Conservation (phyloP, 2,797 vertebrate genomes). For the Apogon hyalosoma region DNA sequence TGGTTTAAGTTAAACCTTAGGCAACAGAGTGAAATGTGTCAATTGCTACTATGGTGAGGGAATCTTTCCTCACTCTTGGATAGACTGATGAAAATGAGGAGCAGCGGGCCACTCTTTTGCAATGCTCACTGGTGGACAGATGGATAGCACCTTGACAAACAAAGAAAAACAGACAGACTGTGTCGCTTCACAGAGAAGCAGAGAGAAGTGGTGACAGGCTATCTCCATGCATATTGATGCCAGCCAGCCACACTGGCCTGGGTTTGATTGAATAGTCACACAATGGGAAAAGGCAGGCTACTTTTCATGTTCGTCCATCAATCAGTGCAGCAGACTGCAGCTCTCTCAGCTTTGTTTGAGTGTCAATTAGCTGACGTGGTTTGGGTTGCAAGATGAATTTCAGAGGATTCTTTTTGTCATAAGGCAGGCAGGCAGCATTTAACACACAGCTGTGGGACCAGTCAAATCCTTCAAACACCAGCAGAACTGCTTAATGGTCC, state of each 20-base stretch:
- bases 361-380: constrained; percentile 79
- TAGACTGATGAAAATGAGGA: constrained; percentile 61
- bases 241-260: constrained; percentile 70
- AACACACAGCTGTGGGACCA: constrained; percentile 60
- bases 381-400: constrained; percentile 72
- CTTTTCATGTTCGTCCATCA: constrained; percentile 84
- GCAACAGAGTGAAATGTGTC: constrained; percentile 22
- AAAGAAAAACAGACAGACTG: constrained; percentile 78
- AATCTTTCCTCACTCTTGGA: constrained; percentile 30
- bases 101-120: constrained; percentile 40
- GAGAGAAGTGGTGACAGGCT: constrained; percentile 75
- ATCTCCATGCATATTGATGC: constrained; percentile 84
- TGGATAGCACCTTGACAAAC: constrained; percentile 72
- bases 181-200: constrained; percentile 69
- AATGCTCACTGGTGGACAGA: constrained; percentile 64
- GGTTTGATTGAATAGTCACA: constrained; percentile 84
- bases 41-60: constrained; percentile 22
- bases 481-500: constrained; percentile 48
- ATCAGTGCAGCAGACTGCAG: constrained; percentile 78
- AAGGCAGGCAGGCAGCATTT: constrained; percentile 40
- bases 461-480: constrained; percentile 51
- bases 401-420: constrained; percentile 55
- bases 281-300: constrained; percentile 82
- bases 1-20: constrained; percentile 1
- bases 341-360: constrained; percentile 76